Conservation (phyloP, 1,140 invertebrate species). For the Drosophila kikkawai region DNA sequence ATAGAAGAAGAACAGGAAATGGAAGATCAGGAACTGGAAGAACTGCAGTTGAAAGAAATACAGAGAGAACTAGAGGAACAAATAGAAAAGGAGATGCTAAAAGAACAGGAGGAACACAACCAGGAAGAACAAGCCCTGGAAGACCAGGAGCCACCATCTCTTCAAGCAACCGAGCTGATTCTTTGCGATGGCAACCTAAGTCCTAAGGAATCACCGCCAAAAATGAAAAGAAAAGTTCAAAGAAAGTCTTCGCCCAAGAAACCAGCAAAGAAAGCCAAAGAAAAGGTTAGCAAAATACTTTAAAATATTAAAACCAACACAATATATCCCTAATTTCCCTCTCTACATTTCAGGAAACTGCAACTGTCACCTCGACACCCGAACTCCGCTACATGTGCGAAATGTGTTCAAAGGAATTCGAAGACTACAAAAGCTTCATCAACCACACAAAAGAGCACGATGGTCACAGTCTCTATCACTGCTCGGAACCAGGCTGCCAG, state of each 20-base stretch:
- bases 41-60: not conserved
- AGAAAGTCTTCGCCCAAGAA: not conserved
- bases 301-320: not conserved
- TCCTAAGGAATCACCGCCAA: not conserved
- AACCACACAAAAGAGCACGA: conserved; percentile 62
- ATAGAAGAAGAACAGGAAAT: not conserved
- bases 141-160: not conserved
- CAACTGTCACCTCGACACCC: not conserved
- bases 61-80: not conserved
- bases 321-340: not conserved
- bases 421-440: conserved; percentile 28
- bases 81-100: not conserved
- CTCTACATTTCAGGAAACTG: not conserved
- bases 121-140: too few relatives aligned
- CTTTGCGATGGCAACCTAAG: conserved; percentile 7
- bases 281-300: not conserved
- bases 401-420: conserved; percentile 45
- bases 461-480: conserved; percentile 67
- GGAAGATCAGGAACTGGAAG: too few relatives aligned
- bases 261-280: not conserved
- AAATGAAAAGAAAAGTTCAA: not conserved
- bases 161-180: conserved; percentile 8
- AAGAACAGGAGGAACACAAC: not conserved
- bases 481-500: conserved; percentile 52
- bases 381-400: conserved; percentile 40